phyloP scores from a whole-genome alignment of 2,113 vertebrate genomes.

The Uria lomvia region DNA sequence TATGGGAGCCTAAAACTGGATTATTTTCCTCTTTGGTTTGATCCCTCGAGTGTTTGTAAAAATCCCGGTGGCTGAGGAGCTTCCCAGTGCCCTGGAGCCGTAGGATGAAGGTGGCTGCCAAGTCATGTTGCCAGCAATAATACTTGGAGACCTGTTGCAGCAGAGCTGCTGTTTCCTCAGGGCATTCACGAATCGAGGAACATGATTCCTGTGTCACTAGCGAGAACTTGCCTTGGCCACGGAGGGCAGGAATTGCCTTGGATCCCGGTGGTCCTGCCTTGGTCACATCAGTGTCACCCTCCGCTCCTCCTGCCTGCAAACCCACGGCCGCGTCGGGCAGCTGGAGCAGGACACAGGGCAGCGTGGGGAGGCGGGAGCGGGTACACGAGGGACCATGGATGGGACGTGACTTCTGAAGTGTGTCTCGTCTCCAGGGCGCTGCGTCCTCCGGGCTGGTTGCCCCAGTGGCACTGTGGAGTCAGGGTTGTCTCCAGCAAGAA shows the following conservation, averaged over 20 bases:
- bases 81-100: not conserved
- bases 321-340: rapidly evolving
- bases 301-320: not conserved
- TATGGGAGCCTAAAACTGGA: not conserved
- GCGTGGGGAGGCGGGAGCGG: not conserved
- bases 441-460: constrained; percentile 95
- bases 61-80: not conserved
- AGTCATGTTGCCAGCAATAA: not conserved
- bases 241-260: not conserved
- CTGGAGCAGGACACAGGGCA: not conserved
- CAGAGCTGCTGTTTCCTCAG: not conserved
- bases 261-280: not conserved
- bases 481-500: constrained; percentile 96
- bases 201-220: not conserved
- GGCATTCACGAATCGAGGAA: not conserved
- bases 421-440: constrained; percentile 81
- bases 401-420: not conserved
- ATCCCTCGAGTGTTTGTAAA: not conserved
- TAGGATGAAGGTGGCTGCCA: not conserved
- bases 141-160: not conserved
- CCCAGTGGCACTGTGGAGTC: constrained; percentile 98
- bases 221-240: not conserved
- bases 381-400: not conserved
- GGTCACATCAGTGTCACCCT: not conserved
- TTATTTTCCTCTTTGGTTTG: not conserved